Percentiles rank a stretch among this genome's conserved stretches.
phyloP scores from a whole-genome alignment of 2,797 vertebrate genomes.

The Myotis myotis region DNA sequence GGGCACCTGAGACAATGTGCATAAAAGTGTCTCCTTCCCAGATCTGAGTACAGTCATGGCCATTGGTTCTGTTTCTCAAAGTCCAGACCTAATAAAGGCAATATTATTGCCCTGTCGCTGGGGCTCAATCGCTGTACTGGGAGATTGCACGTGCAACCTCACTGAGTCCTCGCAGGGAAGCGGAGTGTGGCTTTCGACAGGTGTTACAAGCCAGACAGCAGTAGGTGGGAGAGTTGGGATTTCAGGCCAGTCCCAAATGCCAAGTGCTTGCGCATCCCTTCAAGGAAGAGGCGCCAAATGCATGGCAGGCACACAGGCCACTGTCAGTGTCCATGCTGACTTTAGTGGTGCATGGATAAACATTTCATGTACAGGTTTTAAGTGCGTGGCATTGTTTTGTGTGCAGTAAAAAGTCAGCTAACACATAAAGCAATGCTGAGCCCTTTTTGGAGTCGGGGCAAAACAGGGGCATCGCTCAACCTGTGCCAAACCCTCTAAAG shows the following conservation, averaged over 20 bases:
- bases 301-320: not conserved
- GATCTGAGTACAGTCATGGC: not conserved
- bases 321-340: not conserved
- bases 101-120: not conserved
- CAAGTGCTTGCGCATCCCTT: not conserved
- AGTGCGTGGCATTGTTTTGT: not conserved
- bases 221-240: not conserved
- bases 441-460: not conserved
- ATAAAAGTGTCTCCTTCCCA: not conserved
- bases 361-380: not conserved
- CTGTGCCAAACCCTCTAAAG: not conserved
- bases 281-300: not conserved
- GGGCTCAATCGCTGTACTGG: not conserved
- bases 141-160: not conserved
- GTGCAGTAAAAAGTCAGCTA: too few species aligned
- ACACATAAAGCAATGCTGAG: not conserved
- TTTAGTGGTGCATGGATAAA: not conserved
- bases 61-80: not conserved
- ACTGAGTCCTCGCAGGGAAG: not conserved
- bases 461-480: too few species aligned
- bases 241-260: not conserved
- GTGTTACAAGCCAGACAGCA: not conserved
- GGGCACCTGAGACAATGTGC: not conserved
- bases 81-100: not conserved
- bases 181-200: not conserved